Conservation (phyloP, 2,888 invertebrate species). For the Tubulanus polymorphus region DNA sequence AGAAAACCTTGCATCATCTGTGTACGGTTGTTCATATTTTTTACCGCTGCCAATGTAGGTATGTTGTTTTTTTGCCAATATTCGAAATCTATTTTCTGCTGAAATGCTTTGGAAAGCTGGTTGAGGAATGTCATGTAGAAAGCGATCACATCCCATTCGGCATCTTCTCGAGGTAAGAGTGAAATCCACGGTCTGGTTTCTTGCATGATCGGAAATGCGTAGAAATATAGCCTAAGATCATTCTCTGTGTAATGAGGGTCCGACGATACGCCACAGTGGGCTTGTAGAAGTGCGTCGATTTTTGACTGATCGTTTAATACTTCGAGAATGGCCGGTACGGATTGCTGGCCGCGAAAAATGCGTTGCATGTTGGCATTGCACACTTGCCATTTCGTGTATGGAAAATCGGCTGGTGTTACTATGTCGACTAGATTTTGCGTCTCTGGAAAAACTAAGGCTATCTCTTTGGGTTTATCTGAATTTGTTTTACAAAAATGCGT, state of each 20-base stretch:
- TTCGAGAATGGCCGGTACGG: background rate
- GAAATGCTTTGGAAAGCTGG: constrained; percentile 1
- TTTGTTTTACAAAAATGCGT: constrained; percentile 3
- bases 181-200: background rate
- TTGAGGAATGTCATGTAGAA: constrained; percentile 1
- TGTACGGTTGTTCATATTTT: background rate
- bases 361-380: background rate
- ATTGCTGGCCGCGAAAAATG: background rate
- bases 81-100: background rate
- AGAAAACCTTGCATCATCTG: background rate
- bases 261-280: background rate
- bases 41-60: background rate
- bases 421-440: background rate
- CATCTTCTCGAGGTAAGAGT: background rate
- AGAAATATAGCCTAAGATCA: background rate
- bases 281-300: background rate
- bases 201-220: constrained; percentile 1
- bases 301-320: background rate
- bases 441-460: constrained; percentile 2
- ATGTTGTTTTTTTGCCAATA: constrained; percentile 2
- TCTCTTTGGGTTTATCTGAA: constrained; percentile 1
- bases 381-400: constrained; percentile 2
- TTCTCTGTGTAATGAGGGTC: background rate
- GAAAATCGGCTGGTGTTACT: background rate
- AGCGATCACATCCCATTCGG: background rate